A percentile compares a stretch with the other conserved stretches of the same genome.
Evolutionary conservation across 2,888 invertebrate species (phyloP).

Genomic region (Diplazon laetatorius): DNA sequence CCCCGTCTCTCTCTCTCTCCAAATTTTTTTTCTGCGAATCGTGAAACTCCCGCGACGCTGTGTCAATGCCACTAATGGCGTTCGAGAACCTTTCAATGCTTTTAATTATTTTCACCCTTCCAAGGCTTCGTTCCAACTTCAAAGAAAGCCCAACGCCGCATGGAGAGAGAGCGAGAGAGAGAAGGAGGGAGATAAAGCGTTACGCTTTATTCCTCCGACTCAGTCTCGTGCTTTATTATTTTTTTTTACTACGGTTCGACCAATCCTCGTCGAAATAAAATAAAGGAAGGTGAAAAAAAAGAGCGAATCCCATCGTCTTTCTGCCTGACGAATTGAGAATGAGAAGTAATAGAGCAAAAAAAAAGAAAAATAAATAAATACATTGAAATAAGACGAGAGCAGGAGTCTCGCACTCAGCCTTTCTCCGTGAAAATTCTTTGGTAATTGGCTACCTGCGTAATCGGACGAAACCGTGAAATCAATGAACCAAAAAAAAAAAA

Average conservation of each 20-base stretch:
- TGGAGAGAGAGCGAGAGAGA: no score
- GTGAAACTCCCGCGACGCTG: constrained; percentile 61
- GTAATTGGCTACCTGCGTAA: constrained; percentile 34
- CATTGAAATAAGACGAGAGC: constrained; percentile 18
- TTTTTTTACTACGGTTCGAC: not conserved
- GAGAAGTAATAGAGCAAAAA: constrained; percentile 1
- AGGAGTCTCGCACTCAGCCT: constrained; percentile 10
- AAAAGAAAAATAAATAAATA: no score
- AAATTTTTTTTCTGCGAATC: constrained; percentile 61
- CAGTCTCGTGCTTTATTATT: constrained; percentile 7
- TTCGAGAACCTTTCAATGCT: constrained; percentile 76
- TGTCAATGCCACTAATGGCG: constrained; percentile 74
- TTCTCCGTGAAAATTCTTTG: constrained; percentile 12
- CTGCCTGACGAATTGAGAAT: constrained; percentile 24
- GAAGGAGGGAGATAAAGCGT: constrained; percentile 62
- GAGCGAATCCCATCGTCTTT: not conserved
- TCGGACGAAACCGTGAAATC: constrained; percentile 4
- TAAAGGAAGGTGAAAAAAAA: constrained; percentile 2
- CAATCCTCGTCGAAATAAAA: not conserved
- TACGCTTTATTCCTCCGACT: constrained; percentile 39
- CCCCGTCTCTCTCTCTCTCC: constrained; percentile 59
- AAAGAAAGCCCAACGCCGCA: constrained; percentile 67
- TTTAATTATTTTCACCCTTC: constrained; percentile 79
- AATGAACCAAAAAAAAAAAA: not conserved
- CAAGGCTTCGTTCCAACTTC: constrained; percentile 59